A percentile compares a stretch with the other conserved stretches of the same genome.
phyloP scores from a whole-genome alignment of 2,888 invertebrate genomes.

The Caenorhabditis sp. region DNA sequence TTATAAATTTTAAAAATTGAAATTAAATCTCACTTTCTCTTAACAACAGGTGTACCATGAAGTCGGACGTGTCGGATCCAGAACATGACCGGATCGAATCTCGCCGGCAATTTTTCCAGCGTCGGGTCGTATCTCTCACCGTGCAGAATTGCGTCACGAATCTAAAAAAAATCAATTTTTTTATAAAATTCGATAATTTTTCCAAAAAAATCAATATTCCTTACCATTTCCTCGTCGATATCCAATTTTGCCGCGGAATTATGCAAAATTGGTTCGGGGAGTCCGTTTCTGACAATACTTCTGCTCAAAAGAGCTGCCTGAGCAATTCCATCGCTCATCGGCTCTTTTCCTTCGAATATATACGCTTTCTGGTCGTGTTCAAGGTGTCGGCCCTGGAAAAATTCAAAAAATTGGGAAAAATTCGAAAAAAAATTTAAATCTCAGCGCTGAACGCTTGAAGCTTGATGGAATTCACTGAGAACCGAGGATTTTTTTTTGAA shows the following conservation, averaged over 20 bases:
- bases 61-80: constrained; percentile 77
- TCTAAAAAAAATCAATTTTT: too few species aligned
- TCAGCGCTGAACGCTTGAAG: too few species aligned
- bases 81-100: constrained; percentile 82
- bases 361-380: constrained; percentile 46
- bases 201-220: too few species aligned
- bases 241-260: constrained; percentile 60
- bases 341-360: constrained; percentile 77
- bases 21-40: constrained; percentile 72
- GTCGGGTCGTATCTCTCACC: constrained; percentile 81
- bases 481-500: too few species aligned
- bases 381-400: neutral
- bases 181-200: too few species aligned
- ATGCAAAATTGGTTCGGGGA: constrained; percentile 73
- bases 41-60: constrained; percentile 79
- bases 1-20: neutral
- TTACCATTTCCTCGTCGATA: constrained; percentile 68
- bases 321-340: constrained; percentile 80
- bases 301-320: constrained; percentile 76
- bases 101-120: constrained; percentile 75
- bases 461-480: too few species aligned
- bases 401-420: neutral
- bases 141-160: constrained; percentile 78
- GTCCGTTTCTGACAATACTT: constrained; percentile 68
- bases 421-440: constrained; percentile 3